Base-by-base conservation (phyloP, 2,113 vertebrate species). In the Notiomystis cincta region DNA sequence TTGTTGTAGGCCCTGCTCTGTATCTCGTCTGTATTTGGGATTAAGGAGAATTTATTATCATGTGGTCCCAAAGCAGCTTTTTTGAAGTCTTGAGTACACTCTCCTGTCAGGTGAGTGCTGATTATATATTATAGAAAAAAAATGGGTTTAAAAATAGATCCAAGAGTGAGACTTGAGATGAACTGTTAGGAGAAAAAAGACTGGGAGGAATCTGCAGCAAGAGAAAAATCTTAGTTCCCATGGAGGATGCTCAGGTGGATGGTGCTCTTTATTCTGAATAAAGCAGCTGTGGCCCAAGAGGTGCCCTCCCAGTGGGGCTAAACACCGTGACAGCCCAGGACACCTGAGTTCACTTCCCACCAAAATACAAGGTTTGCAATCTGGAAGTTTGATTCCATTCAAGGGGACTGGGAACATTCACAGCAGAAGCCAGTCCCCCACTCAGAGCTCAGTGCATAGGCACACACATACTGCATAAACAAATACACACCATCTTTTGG, bases 31-130 rank as follows among this genome's bases (percentile, higher is more conserved):
- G 31, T 76, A 82, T 87, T 95, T 90, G 50, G 56, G 72, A 96
- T 96, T 96, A 96, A 62, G 87, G 10, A 88, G 87, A 93, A 90
- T 92, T 95, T 95, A 89, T 89, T 67, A 86, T 78, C 92, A 79
- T 60, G 72, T 87, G 76, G 48, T 92, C 60, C 89, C 56, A 95
- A 95, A 94, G 88, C 72, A 94, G 88, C 80, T 96, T 96, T 96
- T 88, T 94, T 16, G 1, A 87, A 89, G 23, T 75, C 88, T 87
- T 81, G 72, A 81, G 72, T 87, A 81, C 8, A 38, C 67, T 89
- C 31, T 84, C 18, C 60, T 93, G 95, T 90, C 92, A 95, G 92
- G 93, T 95, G 95, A 96, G 65, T 37, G 33, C 82, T 84, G 76
- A 96, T 92, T 76, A 87, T 53, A 42, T 30, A 79, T 75, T 27